Conservation (phyloP, 2,888 invertebrate genomes). For the Volucella inflata region DNA sequence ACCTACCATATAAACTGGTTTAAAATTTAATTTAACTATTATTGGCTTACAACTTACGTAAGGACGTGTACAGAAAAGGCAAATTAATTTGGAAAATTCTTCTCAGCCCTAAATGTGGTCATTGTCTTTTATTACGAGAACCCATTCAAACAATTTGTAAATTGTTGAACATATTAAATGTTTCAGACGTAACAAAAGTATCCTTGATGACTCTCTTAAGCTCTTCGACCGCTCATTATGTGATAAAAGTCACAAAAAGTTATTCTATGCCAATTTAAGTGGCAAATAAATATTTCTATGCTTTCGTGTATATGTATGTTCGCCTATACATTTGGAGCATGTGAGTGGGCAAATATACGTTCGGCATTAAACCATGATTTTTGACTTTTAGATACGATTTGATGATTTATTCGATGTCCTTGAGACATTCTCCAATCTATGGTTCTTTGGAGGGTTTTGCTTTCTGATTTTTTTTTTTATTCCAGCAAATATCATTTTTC, state of each 20-base stretch:
- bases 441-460: not conserved
- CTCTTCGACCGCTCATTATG: slow-evolving; percentile 12
- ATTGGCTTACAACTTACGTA: too few species aligned
- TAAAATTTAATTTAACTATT: too few species aligned
- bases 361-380: slow-evolving; percentile 14
- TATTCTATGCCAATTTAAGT: not conserved
- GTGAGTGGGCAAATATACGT: not conserved
- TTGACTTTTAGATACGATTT: slow-evolving; percentile 42
- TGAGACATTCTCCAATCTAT: slow-evolving; percentile 32
- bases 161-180: not conserved
- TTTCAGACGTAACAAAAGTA: not conserved
- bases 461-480: slow-evolving; percentile 13
- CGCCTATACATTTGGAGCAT: too few species aligned
- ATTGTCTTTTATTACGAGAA: not conserved
- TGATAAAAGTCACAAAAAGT: slow-evolving; percentile 2
- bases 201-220: not conserved
- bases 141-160: not conserved
- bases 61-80: not conserved
- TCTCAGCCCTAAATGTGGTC: not conserved
- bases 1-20: too few species aligned
- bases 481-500: not conserved
- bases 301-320: too few species aligned
- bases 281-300: not conserved
- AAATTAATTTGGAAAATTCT: slow-evolving; percentile 3
- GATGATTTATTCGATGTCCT: slow-evolving; percentile 48